Evolutionary conservation across 2,797 vertebrate species (phyloP).

Genomic region (Microctenopoma stevenorrisi): DNA sequence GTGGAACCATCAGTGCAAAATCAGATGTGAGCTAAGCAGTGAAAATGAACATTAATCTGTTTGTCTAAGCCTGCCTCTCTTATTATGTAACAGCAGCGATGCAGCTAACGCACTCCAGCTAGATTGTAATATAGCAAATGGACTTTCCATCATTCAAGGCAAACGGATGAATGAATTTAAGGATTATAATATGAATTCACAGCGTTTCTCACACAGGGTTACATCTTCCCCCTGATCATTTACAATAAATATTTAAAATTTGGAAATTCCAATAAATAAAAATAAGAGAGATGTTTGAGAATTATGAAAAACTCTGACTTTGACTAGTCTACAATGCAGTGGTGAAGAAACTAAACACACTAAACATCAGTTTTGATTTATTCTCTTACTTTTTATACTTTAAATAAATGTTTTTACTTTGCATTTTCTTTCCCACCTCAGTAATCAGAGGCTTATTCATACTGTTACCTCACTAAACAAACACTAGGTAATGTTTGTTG

Average conservation of each 20-base stretch:
- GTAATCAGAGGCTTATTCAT: too few species aligned
- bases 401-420: too few species aligned
- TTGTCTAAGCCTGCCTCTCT: conserved; percentile 45
- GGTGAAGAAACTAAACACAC: too few species aligned
- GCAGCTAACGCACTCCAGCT: conserved; percentile 30
- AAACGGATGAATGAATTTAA: not conserved
- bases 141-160: conserved; percentile 11
- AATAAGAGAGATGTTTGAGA: not conserved
- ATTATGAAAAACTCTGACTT: too few species aligned
- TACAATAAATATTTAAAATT: not conserved
- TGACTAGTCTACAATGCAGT: too few species aligned
- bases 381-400: too few species aligned
- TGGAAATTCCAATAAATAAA: not conserved
- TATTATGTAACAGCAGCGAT: conserved; percentile 56
- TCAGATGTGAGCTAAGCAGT: conserved; percentile 45
- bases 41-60: conserved; percentile 68
- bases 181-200: not conserved
- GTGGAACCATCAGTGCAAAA: conserved; percentile 36
- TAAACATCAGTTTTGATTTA: too few species aligned
- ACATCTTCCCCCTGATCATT: not conserved
- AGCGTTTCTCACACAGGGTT: not conserved
- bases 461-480: too few species aligned
- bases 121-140: conserved; percentile 48
- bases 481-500: too few species aligned
- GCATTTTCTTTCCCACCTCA: too few species aligned